Evolutionary conservation across 1,140 invertebrate genomes (phyloP).

Genomic region (Stenopsyche tienmushanensis): DNA sequence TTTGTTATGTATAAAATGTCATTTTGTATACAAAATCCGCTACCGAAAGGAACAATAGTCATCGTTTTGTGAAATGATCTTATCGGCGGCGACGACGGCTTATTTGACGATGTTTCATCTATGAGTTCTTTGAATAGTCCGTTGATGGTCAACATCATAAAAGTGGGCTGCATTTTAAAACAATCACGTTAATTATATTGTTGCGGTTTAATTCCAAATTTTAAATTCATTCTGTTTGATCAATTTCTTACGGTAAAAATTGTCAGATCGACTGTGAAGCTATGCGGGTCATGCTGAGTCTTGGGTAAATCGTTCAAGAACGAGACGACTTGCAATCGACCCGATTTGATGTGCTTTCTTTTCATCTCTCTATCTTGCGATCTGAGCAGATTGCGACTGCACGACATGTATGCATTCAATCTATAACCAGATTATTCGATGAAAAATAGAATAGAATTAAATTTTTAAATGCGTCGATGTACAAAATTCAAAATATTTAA

Average conservation of each 20-base stretch:
- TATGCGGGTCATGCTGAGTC: slow-evolving; percentile 78
- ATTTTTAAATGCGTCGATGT: background rate
- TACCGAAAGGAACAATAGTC: slow-evolving; percentile 75
- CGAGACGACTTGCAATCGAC: slow-evolving; percentile 72
- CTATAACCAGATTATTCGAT: slow-evolving; percentile 48
- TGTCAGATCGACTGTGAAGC: slow-evolving; percentile 80
- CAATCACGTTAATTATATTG: slow-evolving; percentile 1
- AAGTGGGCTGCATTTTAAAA: slow-evolving; percentile 57
- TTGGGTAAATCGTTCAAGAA: slow-evolving; percentile 75
- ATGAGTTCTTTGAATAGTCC: slow-evolving; percentile 77
- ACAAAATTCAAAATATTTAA: slow-evolving; percentile 38
- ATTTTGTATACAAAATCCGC: slow-evolving; percentile 83
- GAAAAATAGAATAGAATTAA: background rate
- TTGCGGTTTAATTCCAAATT: background rate
- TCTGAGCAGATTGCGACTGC: slow-evolving; percentile 75
- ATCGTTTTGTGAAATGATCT: slow-evolving; percentile 82
- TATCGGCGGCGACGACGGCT: slow-evolving; percentile 51
- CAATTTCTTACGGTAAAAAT: slow-evolving; percentile 65
- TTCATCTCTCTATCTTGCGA: slow-evolving; percentile 61
- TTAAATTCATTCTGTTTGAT: slow-evolving; percentile 1
- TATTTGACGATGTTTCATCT: slow-evolving; percentile 49
- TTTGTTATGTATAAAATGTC: slow-evolving; percentile 78
- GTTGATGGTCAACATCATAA: slow-evolving; percentile 71
- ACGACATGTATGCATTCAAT: slow-evolving; percentile 63
- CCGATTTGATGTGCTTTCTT: slow-evolving; percentile 68